phyloP scores from a whole-genome alignment of 2,888 invertebrate species.

The Carpatolechia fugitivella region DNA sequence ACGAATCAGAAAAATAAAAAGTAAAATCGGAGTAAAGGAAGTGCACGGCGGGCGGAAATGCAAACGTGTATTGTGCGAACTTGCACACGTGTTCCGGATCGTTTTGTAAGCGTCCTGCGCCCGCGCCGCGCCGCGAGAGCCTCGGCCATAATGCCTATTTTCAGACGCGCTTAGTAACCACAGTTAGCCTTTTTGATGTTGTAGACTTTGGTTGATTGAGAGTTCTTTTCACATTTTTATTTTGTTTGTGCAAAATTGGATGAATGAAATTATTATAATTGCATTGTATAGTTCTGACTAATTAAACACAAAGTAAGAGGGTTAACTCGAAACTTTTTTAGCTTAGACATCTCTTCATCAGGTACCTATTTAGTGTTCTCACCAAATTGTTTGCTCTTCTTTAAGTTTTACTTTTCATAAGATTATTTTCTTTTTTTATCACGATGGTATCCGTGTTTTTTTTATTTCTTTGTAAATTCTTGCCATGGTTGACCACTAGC shows the following conservation, averaged over 20 bases:
- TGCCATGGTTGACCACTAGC: slow-evolving; percentile 30
- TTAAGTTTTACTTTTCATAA: no score
- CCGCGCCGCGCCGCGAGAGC: slow-evolving; percentile 54
- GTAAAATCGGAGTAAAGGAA: slow-evolving; percentile 75
- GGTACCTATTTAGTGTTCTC: no score
- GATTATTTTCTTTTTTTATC: no score
- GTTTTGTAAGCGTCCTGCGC: slow-evolving; percentile 62
- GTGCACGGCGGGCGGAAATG: slow-evolving; percentile 78
- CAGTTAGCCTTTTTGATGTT: slow-evolving; percentile 8
- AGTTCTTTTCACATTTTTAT: background rate
- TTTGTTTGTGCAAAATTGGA: background rate
- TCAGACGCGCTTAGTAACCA: slow-evolving; percentile 37
- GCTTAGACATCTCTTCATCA: no score
- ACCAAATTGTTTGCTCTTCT: no score
- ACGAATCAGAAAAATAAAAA: slow-evolving; percentile 44
- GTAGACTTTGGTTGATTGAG: background rate
- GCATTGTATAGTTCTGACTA: no score
- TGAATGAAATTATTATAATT: no score
- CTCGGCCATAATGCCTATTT: slow-evolving; percentile 47
- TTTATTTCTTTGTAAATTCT: background rate
- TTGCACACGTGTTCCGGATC: slow-evolving; percentile 77
- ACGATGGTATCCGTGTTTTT: no score
- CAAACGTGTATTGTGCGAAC: slow-evolving; percentile 76
- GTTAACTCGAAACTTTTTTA: no score
- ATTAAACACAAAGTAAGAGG: no score